Percentiles rank a stretch among this genome's conserved stretches.
These are phyloP conservation scores for Ephestia elutella DNA, from an alignment of 1,140 invertebrate genomes.

Conservation along the genomic window DNA sequence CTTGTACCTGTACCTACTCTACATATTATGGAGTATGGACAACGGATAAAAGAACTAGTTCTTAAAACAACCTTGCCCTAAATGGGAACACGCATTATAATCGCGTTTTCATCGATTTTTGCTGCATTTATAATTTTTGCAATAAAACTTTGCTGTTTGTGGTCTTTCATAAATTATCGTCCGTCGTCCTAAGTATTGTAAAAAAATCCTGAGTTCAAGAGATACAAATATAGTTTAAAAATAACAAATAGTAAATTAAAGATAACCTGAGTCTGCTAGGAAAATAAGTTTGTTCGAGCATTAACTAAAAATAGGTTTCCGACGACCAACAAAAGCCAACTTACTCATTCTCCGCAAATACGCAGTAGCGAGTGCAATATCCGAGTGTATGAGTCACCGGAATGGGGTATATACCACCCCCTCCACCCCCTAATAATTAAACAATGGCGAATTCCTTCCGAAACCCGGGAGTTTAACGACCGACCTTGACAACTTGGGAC, in stretches of 20 bases:
- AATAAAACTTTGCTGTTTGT: too few relatives aligned
- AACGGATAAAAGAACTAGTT: background rate
- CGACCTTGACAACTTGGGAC: slow-evolving; percentile 39
- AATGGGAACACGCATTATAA: background rate
- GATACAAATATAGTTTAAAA: too few relatives aligned
- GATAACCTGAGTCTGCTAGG: too few relatives aligned
- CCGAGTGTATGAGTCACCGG: slow-evolving; percentile 19
- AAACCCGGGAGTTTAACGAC: slow-evolving; percentile 9
- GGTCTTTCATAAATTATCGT: too few relatives aligned
- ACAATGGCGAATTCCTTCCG: slow-evolving; percentile 11
- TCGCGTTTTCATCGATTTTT: background rate
- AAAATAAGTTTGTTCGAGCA: background rate
- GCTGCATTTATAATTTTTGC: too few relatives aligned
- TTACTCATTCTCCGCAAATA: slow-evolving; percentile 2
- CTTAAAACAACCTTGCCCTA: background rate
- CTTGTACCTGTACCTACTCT: background rate
- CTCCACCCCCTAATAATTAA: slow-evolving; percentile 15
- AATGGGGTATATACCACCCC: slow-evolving; percentile 5
- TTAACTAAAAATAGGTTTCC: background rate
- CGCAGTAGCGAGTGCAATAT: slow-evolving; percentile 13
- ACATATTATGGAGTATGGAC: too few relatives aligned
- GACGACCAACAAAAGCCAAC: background rate
- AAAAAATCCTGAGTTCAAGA: too few relatives aligned
- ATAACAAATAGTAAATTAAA: too few relatives aligned
- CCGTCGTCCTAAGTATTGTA: too few relatives aligned